Base-by-base conservation (phyloP, 1,140 invertebrate genomes). In the Dryas iulia region DNA sequence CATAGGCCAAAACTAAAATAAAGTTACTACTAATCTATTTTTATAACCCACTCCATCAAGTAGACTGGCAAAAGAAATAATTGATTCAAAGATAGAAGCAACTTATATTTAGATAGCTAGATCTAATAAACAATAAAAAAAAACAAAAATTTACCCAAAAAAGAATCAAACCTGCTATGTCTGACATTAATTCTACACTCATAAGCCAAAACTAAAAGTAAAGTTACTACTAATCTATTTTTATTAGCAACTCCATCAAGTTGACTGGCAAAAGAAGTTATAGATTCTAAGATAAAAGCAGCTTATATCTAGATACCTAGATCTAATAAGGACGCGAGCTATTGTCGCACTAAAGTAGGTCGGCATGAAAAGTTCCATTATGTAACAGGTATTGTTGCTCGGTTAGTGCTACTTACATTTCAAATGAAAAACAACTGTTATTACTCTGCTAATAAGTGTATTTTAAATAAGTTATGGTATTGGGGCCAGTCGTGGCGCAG, bases 331-430 rank as follows among this genome's bases (percentile, higher is more conserved):
- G 53, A 24, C 53, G 24, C 23, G 10, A 26, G 53, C 53, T 8
- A 56, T 56, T 56, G 24, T 56, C 23, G 24, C 24, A 56, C 53
- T 14, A 56, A 56, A 26, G 53, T 56, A 25, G 53, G 53, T 56
- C 53, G 53, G 53, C 53, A 25, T 25, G 53, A 56, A 56, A 56
- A 26, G 23, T 56, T 56, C 53, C 53, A 56, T 56, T 56, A 26
- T 26, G 53, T 56, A 56, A 56, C 53, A 56, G 53, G 53, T 56
- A 25, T 56, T 11, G 53, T 14, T 26, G 24, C 6, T 47, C 39
- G 14, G 7, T 18, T 47, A 18, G 5, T 21, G 1, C 14, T 18
- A 47, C 14, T 47, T 47, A 18, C 1, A 47, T 47, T 47, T 14
- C 6, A 47, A 39, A 39, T 39, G 33, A 39, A 18, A 39, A 35